A percentile compares a stretch with the other conserved stretches of the same genome.
Evolutionary conservation across 2,888 invertebrate genomes (phyloP).

Genomic region (Amphipoea lucens): DNA sequence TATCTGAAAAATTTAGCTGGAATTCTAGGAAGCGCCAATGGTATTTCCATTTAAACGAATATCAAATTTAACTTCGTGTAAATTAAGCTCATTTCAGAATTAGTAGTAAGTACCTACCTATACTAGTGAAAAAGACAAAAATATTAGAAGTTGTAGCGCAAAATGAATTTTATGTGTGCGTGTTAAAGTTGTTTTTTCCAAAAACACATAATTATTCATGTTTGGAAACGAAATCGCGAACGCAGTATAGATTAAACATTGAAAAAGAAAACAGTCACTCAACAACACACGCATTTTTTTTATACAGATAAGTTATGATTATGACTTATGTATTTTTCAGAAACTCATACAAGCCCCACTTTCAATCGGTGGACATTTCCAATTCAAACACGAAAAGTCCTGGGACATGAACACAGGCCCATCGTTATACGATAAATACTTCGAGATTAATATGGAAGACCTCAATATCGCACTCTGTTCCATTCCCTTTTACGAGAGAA

Average conservation of each 20-base stretch:
- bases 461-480: constrained; percentile 81
- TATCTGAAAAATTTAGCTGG: neutral
- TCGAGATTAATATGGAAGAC: constrained; percentile 84
- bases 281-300: neutral
- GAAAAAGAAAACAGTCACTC: neutral
- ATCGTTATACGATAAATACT: constrained; percentile 86
- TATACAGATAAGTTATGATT: neutral
- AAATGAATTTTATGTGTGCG: no score
- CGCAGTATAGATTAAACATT: no score
- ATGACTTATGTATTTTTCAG: constrained; percentile 72
- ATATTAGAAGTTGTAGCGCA: no score
- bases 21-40: neutral
- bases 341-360: constrained; percentile 84
- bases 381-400: constrained; percentile 89
- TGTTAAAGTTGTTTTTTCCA: no score
- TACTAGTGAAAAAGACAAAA: no score
- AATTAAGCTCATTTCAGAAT: no score
- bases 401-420: constrained; percentile 83
- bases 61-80: no score
- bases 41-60: no score
- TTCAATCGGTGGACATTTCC: constrained; percentile 87
- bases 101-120: no score
- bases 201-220: no score
- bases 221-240: no score
- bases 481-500: constrained; percentile 86